phyloP scores from a whole-genome alignment of 2,797 vertebrate species.

The Sebastes baramenuke region DNA sequence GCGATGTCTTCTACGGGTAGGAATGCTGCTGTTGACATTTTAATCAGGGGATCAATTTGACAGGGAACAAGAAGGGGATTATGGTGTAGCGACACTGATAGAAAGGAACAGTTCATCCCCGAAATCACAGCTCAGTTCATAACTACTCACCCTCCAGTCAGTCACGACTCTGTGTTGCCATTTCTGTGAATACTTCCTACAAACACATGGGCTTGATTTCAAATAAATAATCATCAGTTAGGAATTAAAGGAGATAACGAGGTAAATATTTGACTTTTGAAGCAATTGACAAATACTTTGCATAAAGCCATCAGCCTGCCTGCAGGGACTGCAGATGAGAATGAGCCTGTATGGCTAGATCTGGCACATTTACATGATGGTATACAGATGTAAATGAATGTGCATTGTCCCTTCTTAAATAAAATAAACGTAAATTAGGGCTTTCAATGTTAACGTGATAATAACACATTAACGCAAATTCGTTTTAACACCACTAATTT shows the following conservation, averaged over 20 bases:
- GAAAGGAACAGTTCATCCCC: background rate
- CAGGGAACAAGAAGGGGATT: background rate
- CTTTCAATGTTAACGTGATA: too few species aligned
- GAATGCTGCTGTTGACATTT: conserved; percentile 1
- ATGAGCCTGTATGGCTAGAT: background rate
- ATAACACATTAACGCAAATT: too few species aligned
- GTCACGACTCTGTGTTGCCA: background rate
- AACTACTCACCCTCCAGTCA: background rate
- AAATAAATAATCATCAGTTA: background rate
- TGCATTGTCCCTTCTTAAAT: too few species aligned
- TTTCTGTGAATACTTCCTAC: background rate
- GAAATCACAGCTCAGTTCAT: background rate
- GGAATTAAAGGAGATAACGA: background rate
- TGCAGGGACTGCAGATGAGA: background rate
- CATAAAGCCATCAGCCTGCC: too few species aligned
- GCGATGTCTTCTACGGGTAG: background rate
- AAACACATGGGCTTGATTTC: background rate
- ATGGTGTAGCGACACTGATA: background rate
- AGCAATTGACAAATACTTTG: background rate
- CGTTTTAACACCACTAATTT: too few species aligned
- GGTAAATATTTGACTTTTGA: background rate
- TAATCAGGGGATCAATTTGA: conserved; percentile 16
- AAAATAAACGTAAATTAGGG: too few species aligned
- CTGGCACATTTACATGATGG: background rate
- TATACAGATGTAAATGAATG: too few species aligned